A percentile compares a stretch with the other conserved stretches of the same genome.
These are phyloP conservation scores for Botrylloides violaceus DNA, from an alignment of 23 tunicate species.

Conservation along the genomic window DNA sequence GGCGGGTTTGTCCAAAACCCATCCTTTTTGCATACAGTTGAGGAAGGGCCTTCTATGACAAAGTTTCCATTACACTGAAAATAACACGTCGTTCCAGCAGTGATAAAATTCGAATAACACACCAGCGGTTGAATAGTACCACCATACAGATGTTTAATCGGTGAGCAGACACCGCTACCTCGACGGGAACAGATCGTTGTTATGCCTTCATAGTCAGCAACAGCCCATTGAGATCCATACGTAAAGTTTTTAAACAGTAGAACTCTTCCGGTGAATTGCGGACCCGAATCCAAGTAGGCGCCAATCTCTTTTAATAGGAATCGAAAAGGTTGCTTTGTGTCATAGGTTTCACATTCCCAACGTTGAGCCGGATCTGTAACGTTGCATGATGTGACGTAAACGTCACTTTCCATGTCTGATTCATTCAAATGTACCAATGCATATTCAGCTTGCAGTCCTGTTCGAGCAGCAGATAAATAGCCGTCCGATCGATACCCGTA, in stretches of 20 bases:
- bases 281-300: constrained; percentile 30
- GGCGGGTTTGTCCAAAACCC: constrained; percentile 25
- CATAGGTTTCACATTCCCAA: constrained; percentile 23
- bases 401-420: constrained; percentile 9
- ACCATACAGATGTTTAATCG: constrained; percentile 15
- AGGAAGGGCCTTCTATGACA: constrained; percentile 12
- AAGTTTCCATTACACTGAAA: constrained; percentile 13
- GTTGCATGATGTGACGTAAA: constrained; percentile 4
- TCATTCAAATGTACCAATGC: background rate
- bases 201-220: constrained; percentile 21
- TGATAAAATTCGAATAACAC: constrained; percentile 13
- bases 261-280: constrained; percentile 8
- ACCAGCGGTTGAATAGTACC: constrained; percentile 3
- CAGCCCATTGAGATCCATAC: constrained; percentile 20
- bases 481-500: background rate
- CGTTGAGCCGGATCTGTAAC: constrained; percentile 13
- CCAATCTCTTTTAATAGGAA: background rate
- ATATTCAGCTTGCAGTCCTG: background rate
- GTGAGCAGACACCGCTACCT: constrained; percentile 27
- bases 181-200: constrained; percentile 24
- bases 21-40: constrained; percentile 4
- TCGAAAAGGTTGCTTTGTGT: background rate
- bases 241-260: background rate
- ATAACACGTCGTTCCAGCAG: constrained; percentile 23
- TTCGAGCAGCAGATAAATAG: background rate